phyloP scores from a whole-genome alignment of 2,888 invertebrate species.

The Frankliniella fusca region DNA sequence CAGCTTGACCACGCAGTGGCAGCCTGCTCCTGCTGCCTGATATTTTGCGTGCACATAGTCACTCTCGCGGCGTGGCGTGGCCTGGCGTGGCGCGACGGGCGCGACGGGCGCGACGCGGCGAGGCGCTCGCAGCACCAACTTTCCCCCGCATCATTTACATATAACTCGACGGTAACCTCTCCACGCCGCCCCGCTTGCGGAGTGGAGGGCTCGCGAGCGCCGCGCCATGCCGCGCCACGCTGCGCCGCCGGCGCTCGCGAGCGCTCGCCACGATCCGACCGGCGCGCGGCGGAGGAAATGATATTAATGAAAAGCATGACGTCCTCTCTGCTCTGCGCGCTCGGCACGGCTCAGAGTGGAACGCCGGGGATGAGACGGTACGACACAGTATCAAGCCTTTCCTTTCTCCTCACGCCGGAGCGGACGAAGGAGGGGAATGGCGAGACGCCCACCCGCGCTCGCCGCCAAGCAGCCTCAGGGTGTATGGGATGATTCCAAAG shows the following conservation, averaged over 20 bases:
- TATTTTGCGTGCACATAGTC: constrained; percentile 1
- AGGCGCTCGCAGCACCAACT: neutral
- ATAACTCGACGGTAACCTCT: neutral
- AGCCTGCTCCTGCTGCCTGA: neutral
- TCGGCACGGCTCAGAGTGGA: too few species aligned
- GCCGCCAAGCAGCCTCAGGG: too few species aligned
- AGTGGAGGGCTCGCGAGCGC: neutral
- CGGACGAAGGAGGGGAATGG: too few species aligned
- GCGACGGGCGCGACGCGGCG: neutral
- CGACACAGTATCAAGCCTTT: too few species aligned
- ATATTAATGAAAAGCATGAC: too few species aligned
- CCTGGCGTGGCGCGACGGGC: neutral
- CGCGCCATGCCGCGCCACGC: neutral
- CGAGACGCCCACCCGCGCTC: too few species aligned
- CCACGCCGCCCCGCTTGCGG: neutral
- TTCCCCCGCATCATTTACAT: constrained; percentile 19
- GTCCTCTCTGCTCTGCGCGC: too few species aligned
- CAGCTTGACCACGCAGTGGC: too few species aligned
- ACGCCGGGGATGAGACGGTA: too few species aligned
- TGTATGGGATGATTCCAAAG: too few species aligned
- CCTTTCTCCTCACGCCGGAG: too few species aligned
- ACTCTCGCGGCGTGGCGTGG: neutral
- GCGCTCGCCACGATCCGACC: neutral
- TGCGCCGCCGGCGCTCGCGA: neutral
- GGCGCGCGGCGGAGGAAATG: too few species aligned